Percentiles rank a stretch among this genome's conserved stretches.
These are phyloP conservation scores for Parasteatoda tepidariorum DNA, from an alignment of 1,140 invertebrate genomes.

Conservation along the genomic window DNA sequence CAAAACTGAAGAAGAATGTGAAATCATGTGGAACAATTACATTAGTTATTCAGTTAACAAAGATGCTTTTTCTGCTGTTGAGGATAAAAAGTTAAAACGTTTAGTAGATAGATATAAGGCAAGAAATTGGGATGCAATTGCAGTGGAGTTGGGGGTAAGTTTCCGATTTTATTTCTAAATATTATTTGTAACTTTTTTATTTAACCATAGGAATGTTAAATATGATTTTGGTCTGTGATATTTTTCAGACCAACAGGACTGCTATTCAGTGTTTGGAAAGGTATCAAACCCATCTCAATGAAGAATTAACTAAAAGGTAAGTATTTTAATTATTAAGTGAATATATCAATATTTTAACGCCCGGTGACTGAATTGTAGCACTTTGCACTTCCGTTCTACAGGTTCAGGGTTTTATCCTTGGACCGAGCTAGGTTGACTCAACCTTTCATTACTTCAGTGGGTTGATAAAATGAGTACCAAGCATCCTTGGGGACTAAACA, in stretches of 20 bases:
- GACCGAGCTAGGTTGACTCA: no score
- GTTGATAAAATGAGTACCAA: no score
- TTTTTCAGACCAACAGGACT: slow-evolving; percentile 26
- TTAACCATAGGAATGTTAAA: not conserved
- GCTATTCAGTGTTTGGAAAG: slow-evolving; percentile 34
- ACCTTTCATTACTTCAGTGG: no score
- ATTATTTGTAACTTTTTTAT: not conserved
- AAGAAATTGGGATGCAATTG: slow-evolving; percentile 24
- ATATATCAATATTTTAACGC: no score
- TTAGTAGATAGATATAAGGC: not conserved
- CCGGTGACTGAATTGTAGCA: no score
- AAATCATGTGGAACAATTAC: slow-evolving; percentile 54
- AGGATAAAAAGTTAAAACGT: not conserved
- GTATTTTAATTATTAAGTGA: no score
- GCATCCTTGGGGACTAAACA: no score
- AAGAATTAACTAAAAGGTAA: not conserved
- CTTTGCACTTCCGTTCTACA: no score
- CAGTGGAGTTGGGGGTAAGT: slow-evolving; percentile 13
- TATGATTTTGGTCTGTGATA: not conserved
- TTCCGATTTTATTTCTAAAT: not conserved
- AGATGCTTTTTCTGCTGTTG: not conserved
- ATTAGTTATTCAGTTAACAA: slow-evolving; percentile 19
- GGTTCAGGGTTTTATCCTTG: no score
- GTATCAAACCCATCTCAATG: slow-evolving; percentile 1
- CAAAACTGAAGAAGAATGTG: slow-evolving; percentile 30